Conservation (phyloP, 2,113 vertebrate species). For the Ariopsis seemanni region DNA sequence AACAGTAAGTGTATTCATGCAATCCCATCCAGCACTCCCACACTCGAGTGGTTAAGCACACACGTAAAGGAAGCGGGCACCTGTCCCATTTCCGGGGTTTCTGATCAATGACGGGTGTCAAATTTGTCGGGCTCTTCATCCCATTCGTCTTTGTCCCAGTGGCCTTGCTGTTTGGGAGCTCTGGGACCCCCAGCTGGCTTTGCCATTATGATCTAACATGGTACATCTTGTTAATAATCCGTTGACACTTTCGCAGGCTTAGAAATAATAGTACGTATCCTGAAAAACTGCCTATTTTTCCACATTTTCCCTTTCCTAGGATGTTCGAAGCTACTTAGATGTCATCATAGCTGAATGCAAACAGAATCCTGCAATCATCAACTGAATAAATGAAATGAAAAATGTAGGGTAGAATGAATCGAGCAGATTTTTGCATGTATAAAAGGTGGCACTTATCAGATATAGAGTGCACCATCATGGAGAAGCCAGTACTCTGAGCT, state of each 20-base stretch:
- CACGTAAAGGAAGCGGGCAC: slow-evolving; percentile 44
- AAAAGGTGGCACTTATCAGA: background rate
- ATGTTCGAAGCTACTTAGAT: background rate
- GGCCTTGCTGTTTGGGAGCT: slow-evolving; percentile 84
- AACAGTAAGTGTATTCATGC: slow-evolving; percentile 50
- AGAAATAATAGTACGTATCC: background rate
- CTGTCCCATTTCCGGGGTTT: slow-evolving; percentile 45
- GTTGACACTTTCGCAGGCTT: background rate
- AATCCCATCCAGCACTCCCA: slow-evolving; percentile 21
- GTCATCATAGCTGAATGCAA: background rate
- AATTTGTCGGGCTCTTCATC: slow-evolving; percentile 81
- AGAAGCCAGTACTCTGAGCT: background rate
- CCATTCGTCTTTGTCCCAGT: slow-evolving; percentile 91
- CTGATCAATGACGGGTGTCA: slow-evolving; percentile 76
- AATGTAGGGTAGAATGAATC: background rate
- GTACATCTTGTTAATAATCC: slow-evolving; percentile 49
- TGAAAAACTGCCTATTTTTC: background rate
- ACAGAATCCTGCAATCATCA: background rate
- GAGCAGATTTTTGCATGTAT: background rate
- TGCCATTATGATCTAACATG: slow-evolving; percentile 91
- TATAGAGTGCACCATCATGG: background rate
- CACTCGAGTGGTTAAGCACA: slow-evolving; percentile 49
- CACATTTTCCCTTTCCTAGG: background rate
- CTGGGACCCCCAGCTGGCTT: slow-evolving; percentile 90
- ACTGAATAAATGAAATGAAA: background rate